Percentiles rank a stretch among this genome's conserved stretches.
Evolutionary conservation across 1,140 invertebrate species (phyloP).

Genomic region (Drosophila paulistorum): DNA sequence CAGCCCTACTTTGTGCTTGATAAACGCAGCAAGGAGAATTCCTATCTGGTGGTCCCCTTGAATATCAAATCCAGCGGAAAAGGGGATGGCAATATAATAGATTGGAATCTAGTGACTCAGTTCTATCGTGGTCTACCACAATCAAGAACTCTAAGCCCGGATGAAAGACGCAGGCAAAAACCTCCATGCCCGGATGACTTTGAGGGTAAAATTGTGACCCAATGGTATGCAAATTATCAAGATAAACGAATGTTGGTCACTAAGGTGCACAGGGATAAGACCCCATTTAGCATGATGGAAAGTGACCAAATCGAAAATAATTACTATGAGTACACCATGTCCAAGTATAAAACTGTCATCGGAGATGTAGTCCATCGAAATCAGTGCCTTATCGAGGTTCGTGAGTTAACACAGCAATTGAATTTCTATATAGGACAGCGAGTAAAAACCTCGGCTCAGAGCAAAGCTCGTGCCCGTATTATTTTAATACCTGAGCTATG

Average conservation of each 20-base stretch:
- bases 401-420: slow-evolving; percentile 90
- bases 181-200: slow-evolving; percentile 86
- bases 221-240: slow-evolving; percentile 91
- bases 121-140: slow-evolving; percentile 62
- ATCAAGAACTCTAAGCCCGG: slow-evolving; percentile 61
- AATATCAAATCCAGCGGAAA: not conserved
- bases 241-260: slow-evolving; percentile 91
- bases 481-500: slow-evolving; percentile 95
- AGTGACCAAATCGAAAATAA: slow-evolving; percentile 86
- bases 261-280: slow-evolving; percentile 90
- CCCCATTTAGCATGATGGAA: slow-evolving; percentile 92
- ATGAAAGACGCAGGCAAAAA: slow-evolving; percentile 84
- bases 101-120: slow-evolving; percentile 84
- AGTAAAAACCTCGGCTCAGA: slow-evolving; percentile 32
- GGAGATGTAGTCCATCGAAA: slow-evolving; percentile 87
- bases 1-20: slow-evolving; percentile 91
- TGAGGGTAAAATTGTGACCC: slow-evolving; percentile 90
- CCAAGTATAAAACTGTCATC: slow-evolving; percentile 87
- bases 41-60: slow-evolving; percentile 90
- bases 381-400: slow-evolving; percentile 95
- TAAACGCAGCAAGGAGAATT: slow-evolving; percentile 85
- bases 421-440: slow-evolving; percentile 85
- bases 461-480: slow-evolving; percentile 55
- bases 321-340: slow-evolving; percentile 92
- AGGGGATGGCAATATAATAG: slow-evolving; percentile 8